These are phyloP conservation scores for Poecilobothrus nobilitatus DNA, from an alignment of 2,888 invertebrate genomes.

Conservation along the genomic window DNA sequence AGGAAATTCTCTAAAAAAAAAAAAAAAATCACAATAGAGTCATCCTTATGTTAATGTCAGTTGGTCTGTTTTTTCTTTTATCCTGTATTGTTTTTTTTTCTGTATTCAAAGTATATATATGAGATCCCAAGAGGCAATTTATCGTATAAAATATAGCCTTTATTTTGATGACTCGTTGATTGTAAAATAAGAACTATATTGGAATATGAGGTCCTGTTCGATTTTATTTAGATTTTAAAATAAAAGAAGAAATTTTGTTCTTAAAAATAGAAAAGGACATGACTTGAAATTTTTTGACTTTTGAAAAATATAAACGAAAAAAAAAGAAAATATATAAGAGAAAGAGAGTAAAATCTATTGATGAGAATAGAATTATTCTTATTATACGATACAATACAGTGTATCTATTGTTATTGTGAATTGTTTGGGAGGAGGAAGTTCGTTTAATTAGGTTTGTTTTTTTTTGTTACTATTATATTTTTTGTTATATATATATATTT, in stretches of 20 bases:
- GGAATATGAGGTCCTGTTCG: no score
- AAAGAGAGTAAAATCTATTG: background rate
- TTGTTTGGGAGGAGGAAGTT: slow-evolving; percentile 6
- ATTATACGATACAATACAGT: background rate
- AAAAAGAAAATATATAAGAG: no score
- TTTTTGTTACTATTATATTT: background rate
- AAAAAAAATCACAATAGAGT: background rate
- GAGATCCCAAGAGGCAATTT: background rate
- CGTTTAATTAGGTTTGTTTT: slow-evolving; percentile 6
- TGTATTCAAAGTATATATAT: background rate
- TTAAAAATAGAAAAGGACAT: background rate
- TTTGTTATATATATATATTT: background rate
- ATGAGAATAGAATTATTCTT: background rate
- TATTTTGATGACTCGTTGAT: background rate
- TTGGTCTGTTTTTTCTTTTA: background rate
- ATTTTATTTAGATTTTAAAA: background rate
- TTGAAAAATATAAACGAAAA: background rate
- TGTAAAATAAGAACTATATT: no score
- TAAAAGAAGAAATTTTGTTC: background rate
- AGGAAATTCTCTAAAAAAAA: background rate
- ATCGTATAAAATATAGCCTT: background rate
- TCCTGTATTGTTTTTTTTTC: background rate
- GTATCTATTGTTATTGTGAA: background rate
- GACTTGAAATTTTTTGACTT: background rate
- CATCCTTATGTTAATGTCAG: slow-evolving; percentile 4